Conservation (phyloP, 2,113 vertebrate genomes). For the Onychostoma macrolepis region DNA sequence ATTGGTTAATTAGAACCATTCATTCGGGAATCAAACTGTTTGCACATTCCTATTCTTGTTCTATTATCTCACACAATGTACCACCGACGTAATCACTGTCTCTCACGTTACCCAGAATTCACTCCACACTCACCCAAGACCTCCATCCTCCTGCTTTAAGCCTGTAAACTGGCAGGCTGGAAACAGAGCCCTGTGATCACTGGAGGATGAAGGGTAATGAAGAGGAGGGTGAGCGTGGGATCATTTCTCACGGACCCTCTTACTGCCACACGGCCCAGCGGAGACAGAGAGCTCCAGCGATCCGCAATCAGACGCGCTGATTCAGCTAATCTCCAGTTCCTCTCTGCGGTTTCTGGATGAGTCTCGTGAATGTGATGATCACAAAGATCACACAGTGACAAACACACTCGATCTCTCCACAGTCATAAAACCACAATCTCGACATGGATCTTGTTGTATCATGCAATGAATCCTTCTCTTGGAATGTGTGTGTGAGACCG, state of each 20-base stretch:
- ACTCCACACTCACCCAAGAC: not conserved
- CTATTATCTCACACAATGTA: not conserved
- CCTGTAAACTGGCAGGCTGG: not conserved
- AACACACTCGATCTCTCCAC: not conserved
- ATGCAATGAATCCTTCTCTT: not conserved
- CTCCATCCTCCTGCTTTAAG: constrained; percentile 50
- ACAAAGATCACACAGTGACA: constrained; percentile 27
- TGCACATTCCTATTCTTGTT: not conserved
- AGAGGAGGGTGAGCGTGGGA: constrained; percentile 26
- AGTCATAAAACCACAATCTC: constrained; percentile 36
- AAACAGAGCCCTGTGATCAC: not conserved
- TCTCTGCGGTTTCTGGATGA: constrained; percentile 11
- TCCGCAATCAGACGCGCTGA: constrained; percentile 24
- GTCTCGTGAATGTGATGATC: constrained; percentile 3
- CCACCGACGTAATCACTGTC: not conserved
- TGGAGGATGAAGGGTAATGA: constrained; percentile 27
- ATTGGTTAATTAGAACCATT: not conserved
- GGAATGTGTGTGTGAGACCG: not conserved
- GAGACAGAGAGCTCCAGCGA: constrained; percentile 10
- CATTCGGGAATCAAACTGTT: not conserved
- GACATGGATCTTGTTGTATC: not conserved
- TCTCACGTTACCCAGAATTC: constrained; percentile 5
- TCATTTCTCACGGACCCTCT: constrained; percentile 1
- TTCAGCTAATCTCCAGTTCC: constrained; percentile 34
- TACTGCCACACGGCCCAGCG: not conserved